Percentiles rank a stretch among this genome's conserved stretches.
Evolutionary conservation across 1,140 invertebrate genomes (phyloP).

Genomic region (Drosophila murphyi): DNA sequence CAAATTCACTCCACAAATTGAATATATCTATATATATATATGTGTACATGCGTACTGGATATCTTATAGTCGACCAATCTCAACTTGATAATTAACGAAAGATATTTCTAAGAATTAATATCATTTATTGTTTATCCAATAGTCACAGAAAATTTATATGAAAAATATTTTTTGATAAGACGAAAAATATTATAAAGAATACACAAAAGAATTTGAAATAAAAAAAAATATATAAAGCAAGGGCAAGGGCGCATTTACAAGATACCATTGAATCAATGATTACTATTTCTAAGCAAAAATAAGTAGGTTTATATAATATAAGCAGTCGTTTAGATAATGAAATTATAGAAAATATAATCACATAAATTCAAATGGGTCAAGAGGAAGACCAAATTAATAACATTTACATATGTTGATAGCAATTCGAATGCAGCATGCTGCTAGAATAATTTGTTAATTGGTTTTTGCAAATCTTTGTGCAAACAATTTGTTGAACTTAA

Average conservation of each 20-base stretch:
- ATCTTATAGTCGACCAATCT: not conserved
- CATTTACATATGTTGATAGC: constrained; percentile 12
- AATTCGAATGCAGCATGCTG: not conserved
- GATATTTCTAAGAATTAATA: not conserved
- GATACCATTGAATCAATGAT: constrained; percentile 2
- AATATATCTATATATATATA: not conserved
- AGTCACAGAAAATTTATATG: no score
- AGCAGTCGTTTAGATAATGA: not conserved
- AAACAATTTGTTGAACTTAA: constrained; percentile 14
- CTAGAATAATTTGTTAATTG: constrained; percentile 1
- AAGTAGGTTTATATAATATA: not conserved
- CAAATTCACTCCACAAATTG: no score
- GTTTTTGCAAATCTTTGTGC: constrained; percentile 2
- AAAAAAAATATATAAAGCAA: not conserved
- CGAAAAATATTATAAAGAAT: not conserved
- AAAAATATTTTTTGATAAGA: no score
- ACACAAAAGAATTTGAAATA: not conserved
- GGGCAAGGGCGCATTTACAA: not conserved
- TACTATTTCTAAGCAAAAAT: not conserved
- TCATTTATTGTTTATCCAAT: not conserved
- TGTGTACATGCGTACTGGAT: not conserved
- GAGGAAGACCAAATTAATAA: not conserved
- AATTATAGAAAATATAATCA: constrained; percentile 14
- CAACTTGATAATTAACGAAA: not conserved
- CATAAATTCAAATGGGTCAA: not conserved